A percentile compares a stretch with the other conserved stretches of the same genome.
Conservation (phyloP, 1,140 invertebrate species). For the Heterodera carotae region DNA sequence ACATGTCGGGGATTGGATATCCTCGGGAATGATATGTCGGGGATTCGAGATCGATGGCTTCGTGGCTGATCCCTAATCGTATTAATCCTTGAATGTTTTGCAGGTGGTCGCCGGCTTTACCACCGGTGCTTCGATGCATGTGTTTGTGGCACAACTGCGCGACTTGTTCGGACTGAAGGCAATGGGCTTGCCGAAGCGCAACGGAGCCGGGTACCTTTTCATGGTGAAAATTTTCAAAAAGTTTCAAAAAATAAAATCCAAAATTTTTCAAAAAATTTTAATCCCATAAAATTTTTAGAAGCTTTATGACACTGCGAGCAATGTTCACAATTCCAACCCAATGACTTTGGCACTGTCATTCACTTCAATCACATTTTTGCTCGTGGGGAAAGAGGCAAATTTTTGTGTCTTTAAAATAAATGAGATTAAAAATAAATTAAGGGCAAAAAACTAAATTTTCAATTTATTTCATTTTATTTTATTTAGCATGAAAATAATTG, state of each 20-base stretch:
- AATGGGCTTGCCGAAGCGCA: conserved; percentile 13
- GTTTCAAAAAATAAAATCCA: background rate
- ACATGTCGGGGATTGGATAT: no score
- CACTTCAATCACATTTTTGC: conserved; percentile 48
- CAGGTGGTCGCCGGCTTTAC: conserved; percentile 59
- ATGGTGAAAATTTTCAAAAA: conserved; percentile 34
- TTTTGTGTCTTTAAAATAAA: background rate
- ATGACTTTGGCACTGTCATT: conserved; percentile 45
- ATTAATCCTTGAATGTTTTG: background rate
- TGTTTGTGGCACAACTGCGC: conserved; percentile 59
- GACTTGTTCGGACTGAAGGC: conserved; percentile 55
- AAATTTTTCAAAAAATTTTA: background rate
- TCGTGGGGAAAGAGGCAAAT: conserved; percentile 54
- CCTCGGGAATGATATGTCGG: no score
- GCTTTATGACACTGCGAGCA: conserved; percentile 19
- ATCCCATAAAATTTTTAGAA: conserved; percentile 16
- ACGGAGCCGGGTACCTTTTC: conserved; percentile 52
- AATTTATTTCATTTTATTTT: background rate
- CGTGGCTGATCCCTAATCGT: no score
- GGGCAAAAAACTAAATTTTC: no score
- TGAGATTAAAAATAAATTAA: no score
- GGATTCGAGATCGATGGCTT: no score
- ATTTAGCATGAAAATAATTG: no score
- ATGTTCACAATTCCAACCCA: conserved; percentile 42
- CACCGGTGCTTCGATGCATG: conserved; percentile 58